These are phyloP conservation scores for Sparidentex hasta DNA, from an alignment of 2,797 vertebrate genomes.

Conservation along the genomic window DNA sequence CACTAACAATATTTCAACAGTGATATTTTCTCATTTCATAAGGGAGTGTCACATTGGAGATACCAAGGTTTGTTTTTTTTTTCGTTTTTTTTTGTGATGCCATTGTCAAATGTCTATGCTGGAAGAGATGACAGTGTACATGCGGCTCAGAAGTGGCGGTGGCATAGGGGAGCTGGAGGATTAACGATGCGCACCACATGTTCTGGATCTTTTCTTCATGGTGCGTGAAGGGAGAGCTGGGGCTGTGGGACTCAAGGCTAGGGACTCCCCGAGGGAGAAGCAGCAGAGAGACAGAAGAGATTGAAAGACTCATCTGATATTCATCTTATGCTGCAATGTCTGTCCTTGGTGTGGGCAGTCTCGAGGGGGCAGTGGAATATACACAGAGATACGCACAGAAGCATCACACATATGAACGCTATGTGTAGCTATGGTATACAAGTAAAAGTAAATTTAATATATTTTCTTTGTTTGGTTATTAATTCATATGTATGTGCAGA, in stretches of 20 bases:
- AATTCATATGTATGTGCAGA: constrained; percentile 14
- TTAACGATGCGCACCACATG: constrained; percentile 75
- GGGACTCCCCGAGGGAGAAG: constrained; percentile 69
- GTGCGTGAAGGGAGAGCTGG: constrained; percentile 76
- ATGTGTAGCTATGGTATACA: background rate
- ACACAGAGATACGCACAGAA: constrained; percentile 38
- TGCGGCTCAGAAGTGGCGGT: constrained; percentile 50
- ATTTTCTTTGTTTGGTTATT: background rate
- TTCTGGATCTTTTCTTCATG: constrained; percentile 77
- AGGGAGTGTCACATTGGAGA: constrained; percentile 29
- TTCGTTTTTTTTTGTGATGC: constrained; percentile 52
- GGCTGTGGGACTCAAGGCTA: constrained; percentile 72
- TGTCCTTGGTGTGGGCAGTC: constrained; percentile 74
- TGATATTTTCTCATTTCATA: constrained; percentile 40
- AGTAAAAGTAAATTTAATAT: background rate
- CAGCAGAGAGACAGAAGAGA: constrained; percentile 69
- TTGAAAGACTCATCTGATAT: constrained; percentile 82
- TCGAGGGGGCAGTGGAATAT: constrained; percentile 37
- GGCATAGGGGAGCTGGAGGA: constrained; percentile 61
- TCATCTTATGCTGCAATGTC: constrained; percentile 77
- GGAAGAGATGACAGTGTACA: constrained; percentile 60
- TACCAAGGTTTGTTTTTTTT: constrained; percentile 25
- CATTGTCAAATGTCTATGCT: constrained; percentile 55
- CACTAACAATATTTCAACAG: constrained; percentile 34
- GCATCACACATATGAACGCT: constrained; percentile 7